Evolutionary conservation across 23 tunicate genomes (phyloP).

Genomic region (Ciona savignyi): DNA sequence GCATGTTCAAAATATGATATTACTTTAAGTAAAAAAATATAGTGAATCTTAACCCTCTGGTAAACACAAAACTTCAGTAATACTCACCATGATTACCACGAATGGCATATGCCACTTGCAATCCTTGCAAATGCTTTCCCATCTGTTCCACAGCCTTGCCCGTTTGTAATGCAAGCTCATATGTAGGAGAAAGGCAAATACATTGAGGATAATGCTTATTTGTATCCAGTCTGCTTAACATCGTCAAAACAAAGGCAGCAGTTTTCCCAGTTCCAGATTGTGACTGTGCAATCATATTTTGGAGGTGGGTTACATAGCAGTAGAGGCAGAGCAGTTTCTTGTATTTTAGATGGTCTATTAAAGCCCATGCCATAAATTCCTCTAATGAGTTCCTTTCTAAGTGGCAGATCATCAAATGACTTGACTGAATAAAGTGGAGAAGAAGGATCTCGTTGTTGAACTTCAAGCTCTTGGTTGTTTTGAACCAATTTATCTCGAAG

Average conservation of each 20-base stretch:
- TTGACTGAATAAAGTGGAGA: constrained; percentile 92
- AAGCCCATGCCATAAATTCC: constrained; percentile 95
- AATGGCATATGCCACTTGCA: constrained; percentile 82
- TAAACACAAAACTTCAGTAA: background rate
- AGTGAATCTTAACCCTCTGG: too few species aligned
- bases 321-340: constrained; percentile 95
- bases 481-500: constrained; percentile 81
- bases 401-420: constrained; percentile 71
- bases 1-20: too few species aligned
- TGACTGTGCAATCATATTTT: constrained; percentile 97
- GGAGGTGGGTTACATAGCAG: constrained; percentile 78
- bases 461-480: constrained; percentile 67
- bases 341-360: constrained; percentile 95
- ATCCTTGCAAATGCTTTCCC: constrained; percentile 72
- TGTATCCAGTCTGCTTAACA: constrained; percentile 63
- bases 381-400: constrained; percentile 47
- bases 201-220: constrained; percentile 66
- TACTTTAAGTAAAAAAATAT: too few species aligned
- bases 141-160: constrained; percentile 88
- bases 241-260: constrained; percentile 95
- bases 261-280: constrained; percentile 99
- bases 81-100: constrained; percentile 61
- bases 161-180: constrained; percentile 95
- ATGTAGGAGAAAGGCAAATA: constrained; percentile 88
- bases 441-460: constrained; percentile 92